Percentiles rank a stretch among this genome's conserved stretches.
These are phyloP conservation scores for Hydropsyche betteni DNA, from an alignment of 2,888 invertebrate species.

Conservation along the genomic window DNA sequence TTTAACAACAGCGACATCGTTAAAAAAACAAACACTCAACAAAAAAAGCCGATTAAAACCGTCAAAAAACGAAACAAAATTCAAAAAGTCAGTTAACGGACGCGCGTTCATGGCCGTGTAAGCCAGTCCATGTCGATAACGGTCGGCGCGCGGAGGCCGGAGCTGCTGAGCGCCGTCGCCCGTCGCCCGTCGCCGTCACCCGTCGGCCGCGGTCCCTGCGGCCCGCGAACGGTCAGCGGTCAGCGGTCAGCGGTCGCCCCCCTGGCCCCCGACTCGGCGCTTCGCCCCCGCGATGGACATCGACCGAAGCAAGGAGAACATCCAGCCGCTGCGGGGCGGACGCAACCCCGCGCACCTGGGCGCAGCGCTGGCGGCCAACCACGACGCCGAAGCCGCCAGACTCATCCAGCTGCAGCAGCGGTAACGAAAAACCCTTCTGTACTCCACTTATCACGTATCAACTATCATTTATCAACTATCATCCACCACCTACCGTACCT, in stretches of 20 bases:
- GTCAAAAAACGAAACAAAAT: no score
- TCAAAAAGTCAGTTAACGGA: neutral
- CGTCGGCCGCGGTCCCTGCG: neutral
- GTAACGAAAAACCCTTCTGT: no score
- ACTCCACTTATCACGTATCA: neutral
- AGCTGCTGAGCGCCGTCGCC: neutral
- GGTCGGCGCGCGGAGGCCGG: constrained; percentile 24
- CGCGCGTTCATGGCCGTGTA: constrained; percentile 5
- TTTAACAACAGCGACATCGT: no score
- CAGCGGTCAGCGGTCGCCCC: no score
- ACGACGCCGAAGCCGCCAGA: constrained; percentile 73
- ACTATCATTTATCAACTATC: neutral
- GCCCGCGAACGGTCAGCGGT: neutral
- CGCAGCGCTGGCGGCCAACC: constrained; percentile 81
- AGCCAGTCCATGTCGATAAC: constrained; percentile 2
- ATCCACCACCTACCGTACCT: neutral
- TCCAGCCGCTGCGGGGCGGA: constrained; percentile 90
- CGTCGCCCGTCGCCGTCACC: neutral
- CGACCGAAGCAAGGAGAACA: constrained; percentile 90
- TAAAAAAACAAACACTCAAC: no score
- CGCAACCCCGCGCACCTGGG: constrained; percentile 82
- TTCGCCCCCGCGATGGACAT: constrained; percentile 71
- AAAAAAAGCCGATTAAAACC: no score
- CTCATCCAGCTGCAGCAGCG: constrained; percentile 74
- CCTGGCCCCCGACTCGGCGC: neutral